Percentiles rank a stretch among this genome's conserved stretches.
Conservation (phyloP, 2,797 vertebrate genomes). For the Enteromius viviparus region DNA sequence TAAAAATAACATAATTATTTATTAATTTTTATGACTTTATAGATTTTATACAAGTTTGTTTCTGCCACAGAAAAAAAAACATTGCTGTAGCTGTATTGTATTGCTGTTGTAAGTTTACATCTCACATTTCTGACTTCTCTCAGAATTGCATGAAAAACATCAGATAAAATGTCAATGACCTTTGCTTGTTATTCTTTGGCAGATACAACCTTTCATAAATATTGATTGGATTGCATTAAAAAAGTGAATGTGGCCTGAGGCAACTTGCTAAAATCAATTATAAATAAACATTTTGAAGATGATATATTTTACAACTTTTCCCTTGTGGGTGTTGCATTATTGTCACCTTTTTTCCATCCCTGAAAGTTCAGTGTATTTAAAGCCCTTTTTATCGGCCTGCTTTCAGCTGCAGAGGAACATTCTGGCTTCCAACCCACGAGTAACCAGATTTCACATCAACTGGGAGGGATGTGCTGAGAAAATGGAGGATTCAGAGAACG, state of each 20-base stretch:
- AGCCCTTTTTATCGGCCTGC: slow-evolving; percentile 13
- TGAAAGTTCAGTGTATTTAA: neutral
- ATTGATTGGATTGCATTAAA: neutral
- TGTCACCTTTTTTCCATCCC: neutral
- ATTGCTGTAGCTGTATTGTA: no score
- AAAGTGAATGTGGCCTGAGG: neutral
- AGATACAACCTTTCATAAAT: neutral
- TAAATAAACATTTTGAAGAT: neutral
- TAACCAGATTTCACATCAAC: slow-evolving; percentile 94
- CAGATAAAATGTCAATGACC: neutral
- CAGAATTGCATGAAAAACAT: neutral
- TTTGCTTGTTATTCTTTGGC: neutral
- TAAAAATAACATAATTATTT: neutral
- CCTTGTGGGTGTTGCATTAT: neutral
- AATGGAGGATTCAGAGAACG: slow-evolving; percentile 88
- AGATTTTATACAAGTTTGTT: neutral
- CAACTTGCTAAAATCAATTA: neutral
- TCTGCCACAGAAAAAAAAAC: no score
- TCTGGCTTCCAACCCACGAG: slow-evolving; percentile 89
- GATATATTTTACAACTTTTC: neutral
- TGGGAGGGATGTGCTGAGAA: slow-evolving; percentile 87
- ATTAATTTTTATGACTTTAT: neutral
- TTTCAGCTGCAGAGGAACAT: slow-evolving; percentile 91
- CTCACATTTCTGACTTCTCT: no score
- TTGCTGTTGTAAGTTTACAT: no score